Evolutionary conservation across 1,140 invertebrate species (phyloP), one percentile per base, ranked within the genome.

Genomic region (Ooceraea biroi): DNA sequence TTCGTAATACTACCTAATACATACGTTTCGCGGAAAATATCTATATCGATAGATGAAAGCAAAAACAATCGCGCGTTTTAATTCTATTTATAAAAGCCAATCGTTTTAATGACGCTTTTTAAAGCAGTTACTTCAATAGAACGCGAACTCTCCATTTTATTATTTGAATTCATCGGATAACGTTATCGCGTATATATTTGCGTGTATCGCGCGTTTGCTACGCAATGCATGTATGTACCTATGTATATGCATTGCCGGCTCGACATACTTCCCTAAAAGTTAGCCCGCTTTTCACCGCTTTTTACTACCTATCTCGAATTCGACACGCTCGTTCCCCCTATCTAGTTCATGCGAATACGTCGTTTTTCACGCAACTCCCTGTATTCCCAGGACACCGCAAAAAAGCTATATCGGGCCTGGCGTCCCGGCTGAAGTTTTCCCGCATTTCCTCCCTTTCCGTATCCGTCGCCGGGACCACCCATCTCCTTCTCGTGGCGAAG

Each of bases 361-460:
- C 65, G 76, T 80, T 80, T 80, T 80, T 80, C 76, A 80, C 50
- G 65, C 48, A 50, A 57, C 76, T n/a, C 41, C 8, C 8, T 30
- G 50, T 71, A 80, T 80, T 80, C 76, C 76, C 50, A 41, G 52
- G 22, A 14, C 44, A 41, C n/a, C 25, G 7, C 36, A 22, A 19
- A 19, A 68, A 22, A 82, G 69, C 48, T 19, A 46, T 77, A 57
- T 84, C 73, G 57, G 60, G 78, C 60, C n/a, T n/a, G n/a, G 44
- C 12, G 30, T 69, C 46, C 58, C 72, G 61, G 7, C 3, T 36
- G n/a, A 84, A 82, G 60, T 66, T 71, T 50, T 25, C 14, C 60
- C 12, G 17, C n/a, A 77, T 83, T 76, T 72, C 76, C 72, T 48
- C 22, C 19, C 27, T 50, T 41, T 71, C 44, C 19, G 10, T 30